A percentile compares a stretch with the other conserved stretches of the same genome.
Evolutionary conservation across 2,888 invertebrate genomes (phyloP).

Genomic region (Caenorhabditis sp.): DNA sequence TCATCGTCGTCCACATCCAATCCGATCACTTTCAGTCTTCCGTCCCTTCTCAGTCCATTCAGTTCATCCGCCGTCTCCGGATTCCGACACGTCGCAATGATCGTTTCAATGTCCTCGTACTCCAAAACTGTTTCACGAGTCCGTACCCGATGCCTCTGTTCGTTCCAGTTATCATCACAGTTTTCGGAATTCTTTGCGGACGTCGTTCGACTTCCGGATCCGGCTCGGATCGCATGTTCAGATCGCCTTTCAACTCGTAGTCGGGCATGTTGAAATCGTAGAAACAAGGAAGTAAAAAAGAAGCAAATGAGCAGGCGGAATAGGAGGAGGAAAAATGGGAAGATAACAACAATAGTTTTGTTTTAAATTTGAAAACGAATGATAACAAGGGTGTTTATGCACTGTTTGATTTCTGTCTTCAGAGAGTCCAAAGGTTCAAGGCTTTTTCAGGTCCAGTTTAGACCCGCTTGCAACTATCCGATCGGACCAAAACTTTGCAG

Average conservation of each 20-base stretch:
- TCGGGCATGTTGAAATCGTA: conserved; percentile 30
- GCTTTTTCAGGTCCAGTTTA: too few species aligned
- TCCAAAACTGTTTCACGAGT: conserved; percentile 40
- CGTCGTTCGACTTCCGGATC: conserved; percentile 33
- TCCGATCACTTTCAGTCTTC: conserved; percentile 39
- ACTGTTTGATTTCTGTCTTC: too few species aligned
- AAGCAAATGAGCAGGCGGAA: too few species aligned
- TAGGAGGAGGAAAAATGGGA: too few species aligned
- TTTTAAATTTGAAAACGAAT: too few species aligned
- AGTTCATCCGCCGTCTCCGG: conserved; percentile 43
- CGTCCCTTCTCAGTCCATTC: conserved; percentile 21
- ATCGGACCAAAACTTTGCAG: too few species aligned
- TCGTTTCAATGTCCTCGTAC: conserved; percentile 17
- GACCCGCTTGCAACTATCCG: too few species aligned
- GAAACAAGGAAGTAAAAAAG: background rate
- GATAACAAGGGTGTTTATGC: too few species aligned
- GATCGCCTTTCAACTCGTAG: conserved; percentile 31
- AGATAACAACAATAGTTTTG: too few species aligned
- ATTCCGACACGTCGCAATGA: conserved; percentile 48
- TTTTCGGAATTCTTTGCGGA: conserved; percentile 27
- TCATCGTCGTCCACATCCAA: conserved; percentile 50
- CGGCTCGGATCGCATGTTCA: conserved; percentile 21
- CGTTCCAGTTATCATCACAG: conserved; percentile 49
- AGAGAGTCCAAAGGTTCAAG: too few species aligned
- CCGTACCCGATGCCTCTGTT: conserved; percentile 55